These are phyloP conservation scores for Argyresthia goedartella DNA, from an alignment of 2,888 invertebrate genomes.

Conservation along the genomic window DNA sequence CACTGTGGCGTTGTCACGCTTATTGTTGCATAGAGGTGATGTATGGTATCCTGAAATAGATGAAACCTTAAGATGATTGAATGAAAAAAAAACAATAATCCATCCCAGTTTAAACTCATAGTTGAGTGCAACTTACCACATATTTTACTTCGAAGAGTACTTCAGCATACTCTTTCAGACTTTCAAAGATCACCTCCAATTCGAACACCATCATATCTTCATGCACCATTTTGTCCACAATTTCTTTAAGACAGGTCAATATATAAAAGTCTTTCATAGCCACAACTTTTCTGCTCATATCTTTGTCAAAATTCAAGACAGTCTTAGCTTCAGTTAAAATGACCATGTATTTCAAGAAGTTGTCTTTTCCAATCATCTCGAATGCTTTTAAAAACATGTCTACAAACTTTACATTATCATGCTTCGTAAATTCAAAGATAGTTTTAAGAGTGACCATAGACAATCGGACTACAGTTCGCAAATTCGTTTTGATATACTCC, in stretches of 20 bases:
- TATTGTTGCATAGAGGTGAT: constrained; percentile 19
- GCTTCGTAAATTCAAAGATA: not conserved
- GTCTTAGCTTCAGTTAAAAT: constrained; percentile 14
- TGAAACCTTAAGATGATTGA: constrained; percentile 6
- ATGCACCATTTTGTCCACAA: constrained; percentile 9
- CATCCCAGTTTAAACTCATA: not conserved
- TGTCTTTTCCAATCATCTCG: constrained; percentile 5
- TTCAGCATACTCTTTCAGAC: constrained; percentile 22
- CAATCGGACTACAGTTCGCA: not conserved
- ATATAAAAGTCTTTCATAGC: constrained; percentile 11
- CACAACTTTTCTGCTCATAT: constrained; percentile 13
- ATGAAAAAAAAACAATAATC: too few relatives aligned
- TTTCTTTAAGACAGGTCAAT: constrained; percentile 6
- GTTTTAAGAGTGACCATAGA: constrained; percentile 1
- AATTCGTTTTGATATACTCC: not conserved
- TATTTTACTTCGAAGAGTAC: constrained; percentile 20
- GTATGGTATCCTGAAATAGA: constrained; percentile 28
- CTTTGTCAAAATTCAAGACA: constrained; percentile 13
- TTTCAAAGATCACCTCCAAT: constrained; percentile 21
- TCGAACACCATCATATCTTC: constrained; percentile 6
- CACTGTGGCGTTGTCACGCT: constrained; percentile 16
- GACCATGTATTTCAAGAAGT: constrained; percentile 9
- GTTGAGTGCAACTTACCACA: constrained; percentile 21
- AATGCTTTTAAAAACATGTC: constrained; percentile 9
- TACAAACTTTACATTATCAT: not conserved